Evolutionary conservation across 1,140 invertebrate genomes (phyloP), one percentile per base, ranked within the genome.

Genomic region (Drosophila willistoni): DNA sequence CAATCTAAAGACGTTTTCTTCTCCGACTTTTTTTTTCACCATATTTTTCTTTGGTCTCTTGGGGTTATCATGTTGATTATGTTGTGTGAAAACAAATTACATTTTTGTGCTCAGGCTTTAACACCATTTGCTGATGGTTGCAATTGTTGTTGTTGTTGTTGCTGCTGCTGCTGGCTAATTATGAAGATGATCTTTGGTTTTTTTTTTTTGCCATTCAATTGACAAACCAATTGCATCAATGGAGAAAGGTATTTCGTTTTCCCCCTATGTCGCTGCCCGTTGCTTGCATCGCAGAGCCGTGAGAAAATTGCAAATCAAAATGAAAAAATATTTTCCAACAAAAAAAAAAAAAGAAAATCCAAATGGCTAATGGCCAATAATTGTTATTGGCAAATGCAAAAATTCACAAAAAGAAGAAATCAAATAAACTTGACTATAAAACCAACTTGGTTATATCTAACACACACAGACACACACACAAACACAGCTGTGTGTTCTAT

Each of bases 21-120:
- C 10, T 59, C 10, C 13, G 10, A 29, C 7, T 14, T 56, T 29
- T 33, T 55, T 29, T 33, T 33, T 56, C n/a, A 14, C 25, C 25
- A 29, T 36, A 14, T 57, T 34, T 57, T 10, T 13, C 14, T 36
- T 57, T 57, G 33, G 56, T 85, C 29, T 29, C 81, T 64, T 65
- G 75, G 83, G 84, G 87, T 91, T 91, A 91, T 91, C 90, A 91
- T 89, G 86, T 91, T 91, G 90, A 91, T 91, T 91, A 91, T 91
- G 90, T 91, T 91, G 90, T 91, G 90, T 91, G 90, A 91, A 91
- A 91, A 91, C 90, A 91, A 91, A 91, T 91, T 91, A 91, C 90
- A 89, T 91, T 91, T 89, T 90, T 71, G 68, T 67, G 64, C 74
- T 70, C 74, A 63, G 66, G 71, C 73, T 71, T 87, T 87, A 89